A percentile compares a stretch with the other conserved stretches of the same genome.
phyloP scores from a whole-genome alignment of 1,140 invertebrate genomes.

The Druon quercuslanigerum region DNA sequence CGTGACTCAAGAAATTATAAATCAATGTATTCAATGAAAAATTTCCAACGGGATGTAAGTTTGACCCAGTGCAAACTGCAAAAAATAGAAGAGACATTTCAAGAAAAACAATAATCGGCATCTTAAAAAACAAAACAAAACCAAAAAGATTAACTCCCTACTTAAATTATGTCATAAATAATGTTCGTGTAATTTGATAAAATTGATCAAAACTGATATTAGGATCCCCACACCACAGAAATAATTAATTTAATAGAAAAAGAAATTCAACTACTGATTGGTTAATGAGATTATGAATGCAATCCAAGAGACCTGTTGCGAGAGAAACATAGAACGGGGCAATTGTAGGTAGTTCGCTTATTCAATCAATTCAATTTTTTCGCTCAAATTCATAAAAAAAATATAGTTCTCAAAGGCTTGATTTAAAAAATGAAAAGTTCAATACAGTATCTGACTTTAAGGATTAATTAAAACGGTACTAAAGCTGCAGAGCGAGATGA shows the following conservation, averaged over 20 bases:
- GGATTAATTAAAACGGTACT: background rate
- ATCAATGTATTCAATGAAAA: no score
- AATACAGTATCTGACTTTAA: background rate
- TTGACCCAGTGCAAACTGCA: no score
- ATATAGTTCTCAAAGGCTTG: background rate
- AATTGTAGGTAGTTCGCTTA: no score
- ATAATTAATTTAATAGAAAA: background rate
- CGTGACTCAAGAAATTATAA: no score
- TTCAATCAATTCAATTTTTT: no score
- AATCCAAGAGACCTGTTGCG: background rate
- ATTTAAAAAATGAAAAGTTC: background rate
- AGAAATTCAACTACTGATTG: slow-evolving; percentile 7
- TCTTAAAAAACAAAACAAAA: no score
- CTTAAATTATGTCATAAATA: background rate
- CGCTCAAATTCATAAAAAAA: no score
- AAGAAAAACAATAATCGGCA: no score
- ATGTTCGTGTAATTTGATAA: background rate
- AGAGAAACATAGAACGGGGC: background rate
- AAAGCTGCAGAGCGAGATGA: background rate
- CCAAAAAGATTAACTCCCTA: no score
- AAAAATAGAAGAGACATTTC: no score
- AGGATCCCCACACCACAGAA: background rate
- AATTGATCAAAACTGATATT: background rate
- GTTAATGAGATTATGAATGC: slow-evolving; percentile 8
- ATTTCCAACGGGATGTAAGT: no score